phyloP scores from a whole-genome alignment of 2,113 vertebrate genomes.

The Lophura nycthemera region DNA sequence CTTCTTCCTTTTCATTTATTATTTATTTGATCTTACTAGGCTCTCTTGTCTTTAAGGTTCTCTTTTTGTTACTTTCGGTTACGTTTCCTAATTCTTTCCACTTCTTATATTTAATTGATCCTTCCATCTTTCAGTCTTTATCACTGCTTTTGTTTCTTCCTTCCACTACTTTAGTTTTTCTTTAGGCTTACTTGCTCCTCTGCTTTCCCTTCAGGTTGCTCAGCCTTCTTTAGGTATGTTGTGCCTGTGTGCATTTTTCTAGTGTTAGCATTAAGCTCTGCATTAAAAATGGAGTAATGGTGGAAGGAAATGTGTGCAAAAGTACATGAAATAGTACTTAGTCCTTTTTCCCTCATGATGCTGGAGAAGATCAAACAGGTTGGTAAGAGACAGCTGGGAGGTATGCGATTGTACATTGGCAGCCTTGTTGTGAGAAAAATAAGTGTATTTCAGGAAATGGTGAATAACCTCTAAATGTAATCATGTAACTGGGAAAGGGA shows the following conservation, averaged over 20 bases:
- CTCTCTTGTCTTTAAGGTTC: neutral
- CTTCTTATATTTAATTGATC: neutral
- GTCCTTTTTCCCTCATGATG: neutral
- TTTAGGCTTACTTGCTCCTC: neutral
- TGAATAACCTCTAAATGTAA: constrained; percentile 35
- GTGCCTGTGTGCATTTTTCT: neutral
- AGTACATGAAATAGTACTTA: neutral
- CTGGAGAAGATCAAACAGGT: neutral
- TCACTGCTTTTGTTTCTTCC: neutral
- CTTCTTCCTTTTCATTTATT: neutral
- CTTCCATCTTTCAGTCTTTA: neutral
- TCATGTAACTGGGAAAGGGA: neutral
- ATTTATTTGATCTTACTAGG: neutral
- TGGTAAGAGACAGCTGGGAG: constrained; percentile 1
- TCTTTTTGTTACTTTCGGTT: neutral
- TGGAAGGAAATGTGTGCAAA: constrained; percentile 25
- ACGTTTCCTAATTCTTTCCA: neutral
- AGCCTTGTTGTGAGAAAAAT: neutral
- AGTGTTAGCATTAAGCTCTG: neutral
- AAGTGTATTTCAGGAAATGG: constrained; percentile 30
- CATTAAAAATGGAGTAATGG: neutral
- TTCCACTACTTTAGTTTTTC: neutral
- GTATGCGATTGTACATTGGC: neutral
- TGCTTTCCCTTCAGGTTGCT: neutral
- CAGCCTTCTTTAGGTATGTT: neutral